Conservation (phyloP, 2,797 vertebrate genomes). For the Australoheros facetus region DNA sequence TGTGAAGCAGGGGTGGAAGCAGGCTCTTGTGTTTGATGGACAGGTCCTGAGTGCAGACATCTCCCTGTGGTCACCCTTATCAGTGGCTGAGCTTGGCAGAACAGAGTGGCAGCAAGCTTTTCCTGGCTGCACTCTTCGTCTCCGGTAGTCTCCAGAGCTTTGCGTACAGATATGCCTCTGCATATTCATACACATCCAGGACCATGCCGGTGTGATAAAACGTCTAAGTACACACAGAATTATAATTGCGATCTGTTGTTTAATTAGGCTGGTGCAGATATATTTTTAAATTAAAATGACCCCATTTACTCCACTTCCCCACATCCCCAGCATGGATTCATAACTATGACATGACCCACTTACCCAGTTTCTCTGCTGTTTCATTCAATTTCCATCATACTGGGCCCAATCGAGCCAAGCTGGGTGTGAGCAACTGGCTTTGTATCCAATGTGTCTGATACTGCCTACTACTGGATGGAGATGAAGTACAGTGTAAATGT, state of each 20-base stretch:
- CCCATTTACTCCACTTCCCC: neutral
- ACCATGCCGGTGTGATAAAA: slow-evolving; percentile 30
- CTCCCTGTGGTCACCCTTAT: slow-evolving; percentile 72
- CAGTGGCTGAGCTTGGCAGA: slow-evolving; percentile 62
- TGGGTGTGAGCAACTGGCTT: neutral
- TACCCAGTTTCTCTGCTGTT: slow-evolving; percentile 34
- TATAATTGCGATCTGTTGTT: slow-evolving; percentile 42
- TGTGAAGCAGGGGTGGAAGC: slow-evolving; percentile 54
- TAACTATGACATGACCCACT: slow-evolving; percentile 43
- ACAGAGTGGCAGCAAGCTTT: slow-evolving; percentile 74
- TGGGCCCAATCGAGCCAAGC: neutral
- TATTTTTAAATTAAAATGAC: slow-evolving; percentile 34
- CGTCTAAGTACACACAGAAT: slow-evolving; percentile 25
- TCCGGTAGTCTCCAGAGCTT: slow-evolving; percentile 47
- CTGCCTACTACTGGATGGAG: slow-evolving; percentile 2
- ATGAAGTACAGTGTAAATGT: slow-evolving; percentile 4
- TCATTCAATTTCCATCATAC: slow-evolving; percentile 19
- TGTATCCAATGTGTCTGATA: slow-evolving; percentile 17
- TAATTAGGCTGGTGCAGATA: slow-evolving; percentile 16
- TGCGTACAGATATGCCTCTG: neutral
- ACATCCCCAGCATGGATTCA: neutral
- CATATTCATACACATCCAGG: slow-evolving; percentile 4
- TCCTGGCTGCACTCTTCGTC: slow-evolving; percentile 63
- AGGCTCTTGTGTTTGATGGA: slow-evolving; percentile 75
- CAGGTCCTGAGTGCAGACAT: slow-evolving; percentile 73